Conservation (phyloP, 1,140 invertebrate genomes). For the Odontomachus brunneus region DNA sequence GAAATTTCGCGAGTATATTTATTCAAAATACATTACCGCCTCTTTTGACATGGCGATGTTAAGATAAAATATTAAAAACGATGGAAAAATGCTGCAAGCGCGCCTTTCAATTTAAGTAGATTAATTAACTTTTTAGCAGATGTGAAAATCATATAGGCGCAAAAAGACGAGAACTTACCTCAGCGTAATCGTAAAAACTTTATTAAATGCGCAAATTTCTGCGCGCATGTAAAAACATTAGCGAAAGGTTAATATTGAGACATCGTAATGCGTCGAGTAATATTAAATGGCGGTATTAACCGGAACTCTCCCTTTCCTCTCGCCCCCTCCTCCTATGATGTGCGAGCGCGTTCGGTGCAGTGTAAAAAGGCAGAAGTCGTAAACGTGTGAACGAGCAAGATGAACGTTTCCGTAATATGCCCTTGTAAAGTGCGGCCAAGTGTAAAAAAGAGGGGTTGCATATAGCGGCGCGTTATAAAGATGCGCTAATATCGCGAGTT, state of each 20-base stretch:
- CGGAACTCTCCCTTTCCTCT: no score
- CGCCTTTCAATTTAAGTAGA: conserved; percentile 11
- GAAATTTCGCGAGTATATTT: conserved; percentile 39
- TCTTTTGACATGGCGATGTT: conserved; percentile 7
- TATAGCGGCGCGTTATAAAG: conserved; percentile 29
- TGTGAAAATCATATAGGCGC: not conserved
- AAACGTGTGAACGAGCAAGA: conserved; percentile 42
- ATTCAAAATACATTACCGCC: not conserved
- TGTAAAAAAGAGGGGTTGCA: conserved; percentile 9
- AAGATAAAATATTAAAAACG: conserved; percentile 43
- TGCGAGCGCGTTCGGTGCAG: not conserved
- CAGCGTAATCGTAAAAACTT: not conserved
- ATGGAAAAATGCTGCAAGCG: not conserved
- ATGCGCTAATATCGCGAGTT: conserved; percentile 37
- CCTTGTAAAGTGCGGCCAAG: conserved; percentile 31
- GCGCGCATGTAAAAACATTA: conserved; percentile 14
- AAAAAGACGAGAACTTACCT: not conserved
- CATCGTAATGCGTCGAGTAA: not conserved
- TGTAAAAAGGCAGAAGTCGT: conserved; percentile 40
- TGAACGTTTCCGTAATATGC: conserved; percentile 9
- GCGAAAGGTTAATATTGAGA: conserved; percentile 14
- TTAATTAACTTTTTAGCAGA: not conserved
- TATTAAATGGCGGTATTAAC: conserved; percentile 8
- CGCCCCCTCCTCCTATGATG: not conserved
- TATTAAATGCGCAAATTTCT: not conserved